Percentiles rank a stretch among this genome's conserved stretches.
These are phyloP conservation scores for Equus przewalskii DNA, from an alignment of 2,113 vertebrate genomes.

Conservation along the genomic window DNA sequence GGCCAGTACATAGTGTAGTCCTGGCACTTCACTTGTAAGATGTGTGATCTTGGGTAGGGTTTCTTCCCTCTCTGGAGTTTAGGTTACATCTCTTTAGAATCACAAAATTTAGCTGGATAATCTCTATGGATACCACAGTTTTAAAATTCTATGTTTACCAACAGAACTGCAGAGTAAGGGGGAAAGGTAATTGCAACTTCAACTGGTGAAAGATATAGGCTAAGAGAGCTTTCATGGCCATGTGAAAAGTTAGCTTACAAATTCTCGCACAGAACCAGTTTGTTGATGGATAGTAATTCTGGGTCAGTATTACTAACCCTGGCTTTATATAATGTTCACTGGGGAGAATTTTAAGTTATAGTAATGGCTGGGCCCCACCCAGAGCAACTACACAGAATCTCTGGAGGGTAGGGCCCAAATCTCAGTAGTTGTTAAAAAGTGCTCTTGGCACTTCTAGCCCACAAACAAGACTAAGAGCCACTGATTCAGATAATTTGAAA, in stretches of 20 bases:
- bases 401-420: neutral
- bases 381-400: neutral
- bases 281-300: neutral
- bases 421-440: neutral
- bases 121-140: neutral
- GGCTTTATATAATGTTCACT: neutral
- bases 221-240: neutral
- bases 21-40: neutral
- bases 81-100: neutral
- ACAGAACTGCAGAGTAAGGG: neutral
- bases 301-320: neutral
- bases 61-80: neutral
- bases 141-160: neutral
- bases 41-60: neutral
- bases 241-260: neutral
- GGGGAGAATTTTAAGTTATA: neutral
- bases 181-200: neutral
- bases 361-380: neutral
- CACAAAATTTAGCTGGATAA: neutral
- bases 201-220: neutral
- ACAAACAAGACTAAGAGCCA: slow-evolving; percentile 12
- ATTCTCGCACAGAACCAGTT: neutral
- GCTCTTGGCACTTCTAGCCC: neutral
- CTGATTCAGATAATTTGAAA: neutral
- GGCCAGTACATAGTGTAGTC: neutral